A percentile compares a stretch with the other conserved stretches of the same genome.
phyloP scores from a whole-genome alignment of 1,140 invertebrate species.

The Bombus polaris region DNA sequence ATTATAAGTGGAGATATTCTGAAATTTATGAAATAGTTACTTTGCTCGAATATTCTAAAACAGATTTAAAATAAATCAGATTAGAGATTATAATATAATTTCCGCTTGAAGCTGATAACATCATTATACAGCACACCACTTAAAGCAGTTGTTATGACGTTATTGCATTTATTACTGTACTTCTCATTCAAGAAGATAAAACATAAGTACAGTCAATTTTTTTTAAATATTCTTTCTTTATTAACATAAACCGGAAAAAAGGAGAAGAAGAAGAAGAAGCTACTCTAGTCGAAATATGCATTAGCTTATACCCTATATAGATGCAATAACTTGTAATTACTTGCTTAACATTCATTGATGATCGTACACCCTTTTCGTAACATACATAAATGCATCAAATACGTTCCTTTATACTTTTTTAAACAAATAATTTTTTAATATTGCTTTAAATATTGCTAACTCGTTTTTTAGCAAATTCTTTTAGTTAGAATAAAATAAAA shows the following conservation, averaged over 20 bases:
- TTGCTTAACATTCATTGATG: conserved; percentile 73
- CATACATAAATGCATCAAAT: conserved; percentile 66
- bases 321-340: conserved; percentile 41
- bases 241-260: background rate
- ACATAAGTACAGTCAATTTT: background rate
- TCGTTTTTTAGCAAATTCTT: background rate
- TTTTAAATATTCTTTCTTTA: background rate
- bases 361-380: conserved; percentile 4
- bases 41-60: conserved; percentile 13
- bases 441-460: background rate
- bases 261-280: background rate
- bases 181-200: background rate
- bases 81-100: background rate
- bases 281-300: conserved; percentile 58
- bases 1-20: background rate
- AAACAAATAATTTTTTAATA: background rate
- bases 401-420: conserved; percentile 33
- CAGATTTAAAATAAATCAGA: background rate
- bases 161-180: conserved; percentile 11
- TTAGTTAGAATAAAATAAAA: background rate
- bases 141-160: conserved; percentile 5
- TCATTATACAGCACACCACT: background rate
- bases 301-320: conserved; percentile 25
- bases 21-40: background rate
- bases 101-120: background rate